Conservation (phyloP, 92 coral and sea anemone genomes). For the Zoanthus solanderi region DNA sequence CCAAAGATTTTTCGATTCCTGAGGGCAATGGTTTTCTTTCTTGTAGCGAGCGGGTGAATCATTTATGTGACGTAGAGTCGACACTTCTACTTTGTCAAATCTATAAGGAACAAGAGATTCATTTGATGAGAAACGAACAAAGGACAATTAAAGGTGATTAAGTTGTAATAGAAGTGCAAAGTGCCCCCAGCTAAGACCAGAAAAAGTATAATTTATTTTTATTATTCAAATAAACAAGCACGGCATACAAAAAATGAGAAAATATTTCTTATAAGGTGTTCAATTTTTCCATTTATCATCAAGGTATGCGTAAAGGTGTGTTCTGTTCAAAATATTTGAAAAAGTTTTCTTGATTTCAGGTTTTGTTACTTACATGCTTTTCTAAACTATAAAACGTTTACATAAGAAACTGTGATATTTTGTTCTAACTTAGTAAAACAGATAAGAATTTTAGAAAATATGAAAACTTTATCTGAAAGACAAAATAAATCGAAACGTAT, state of each 20-base stretch:
- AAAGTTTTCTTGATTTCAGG: too few species aligned
- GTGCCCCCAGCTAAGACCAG: constrained; percentile 30
- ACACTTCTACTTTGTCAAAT: not conserved
- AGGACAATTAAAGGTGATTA: constrained; percentile 9
- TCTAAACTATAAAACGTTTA: too few species aligned
- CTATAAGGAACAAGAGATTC: not conserved
- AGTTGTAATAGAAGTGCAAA: not conserved
- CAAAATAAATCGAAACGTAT: too few species aligned
- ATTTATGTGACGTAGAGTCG: not conserved
- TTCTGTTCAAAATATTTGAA: too few species aligned
- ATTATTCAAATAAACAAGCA: not conserved
- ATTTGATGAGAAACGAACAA: constrained; percentile 12
- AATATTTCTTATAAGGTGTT: not conserved
- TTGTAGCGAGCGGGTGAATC: not conserved
- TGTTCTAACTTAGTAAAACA: too few species aligned
- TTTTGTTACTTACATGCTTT: too few species aligned
- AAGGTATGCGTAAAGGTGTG: not conserved
- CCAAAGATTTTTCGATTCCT: not conserved
- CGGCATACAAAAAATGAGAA: not conserved
- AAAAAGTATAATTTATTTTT: constrained; percentile 1
- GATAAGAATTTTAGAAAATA: too few species aligned
- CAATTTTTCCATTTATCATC: not conserved
- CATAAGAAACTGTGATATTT: too few species aligned
- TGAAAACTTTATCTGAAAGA: too few species aligned
- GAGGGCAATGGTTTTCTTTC: not conserved